phyloP scores from a whole-genome alignment of 2,113 vertebrate genomes.

The Cyphomyrus plagiostoma region DNA sequence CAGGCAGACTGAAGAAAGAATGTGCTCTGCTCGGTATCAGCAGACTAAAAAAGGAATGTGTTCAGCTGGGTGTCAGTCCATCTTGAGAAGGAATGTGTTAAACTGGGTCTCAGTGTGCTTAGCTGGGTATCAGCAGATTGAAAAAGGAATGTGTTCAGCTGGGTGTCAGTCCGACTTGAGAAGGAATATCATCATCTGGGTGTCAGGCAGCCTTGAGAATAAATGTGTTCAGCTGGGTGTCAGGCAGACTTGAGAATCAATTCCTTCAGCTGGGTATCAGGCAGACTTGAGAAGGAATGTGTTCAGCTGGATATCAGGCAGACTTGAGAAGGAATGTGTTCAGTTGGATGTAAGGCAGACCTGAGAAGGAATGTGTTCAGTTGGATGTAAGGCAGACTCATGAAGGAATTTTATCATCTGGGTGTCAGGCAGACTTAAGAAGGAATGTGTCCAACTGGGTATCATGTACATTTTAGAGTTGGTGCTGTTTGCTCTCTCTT shows the following conservation, averaged over 20 bases:
- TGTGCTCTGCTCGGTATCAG: background rate
- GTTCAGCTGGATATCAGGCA: background rate
- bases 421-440: background rate
- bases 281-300: background rate
- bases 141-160: background rate
- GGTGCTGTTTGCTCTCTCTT: conserved; percentile 38
- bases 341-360: background rate
- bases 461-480: background rate
- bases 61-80: background rate
- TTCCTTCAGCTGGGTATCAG: background rate
- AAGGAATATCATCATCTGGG: background rate
- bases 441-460: background rate
- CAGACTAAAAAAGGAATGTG: background rate
- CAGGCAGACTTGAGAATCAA: conserved; percentile 52
- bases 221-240: background rate
- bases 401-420: background rate
- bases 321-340: background rate
- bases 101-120: background rate
- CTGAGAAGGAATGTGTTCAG: background rate
- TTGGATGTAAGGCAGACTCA: conserved; percentile 12
- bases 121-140: background rate
- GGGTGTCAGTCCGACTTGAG: conserved; percentile 16
- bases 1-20: background rate
- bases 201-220: background rate
- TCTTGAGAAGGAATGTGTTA: background rate